These are phyloP conservation scores for Papilio protenor DNA, from an alignment of 2,888 invertebrate species.

Conservation along the genomic window DNA sequence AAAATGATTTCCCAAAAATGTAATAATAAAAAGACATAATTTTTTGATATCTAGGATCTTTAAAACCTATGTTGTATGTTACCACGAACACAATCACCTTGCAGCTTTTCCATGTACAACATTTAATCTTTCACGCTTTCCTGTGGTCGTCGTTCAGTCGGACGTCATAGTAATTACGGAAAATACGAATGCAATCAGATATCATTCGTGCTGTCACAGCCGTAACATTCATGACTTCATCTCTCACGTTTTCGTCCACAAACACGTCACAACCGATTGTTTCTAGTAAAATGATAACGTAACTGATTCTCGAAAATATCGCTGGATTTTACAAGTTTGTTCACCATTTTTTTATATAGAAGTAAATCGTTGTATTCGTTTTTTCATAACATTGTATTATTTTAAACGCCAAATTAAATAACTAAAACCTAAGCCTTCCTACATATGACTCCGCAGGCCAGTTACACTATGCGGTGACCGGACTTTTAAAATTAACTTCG, in stretches of 20 bases:
- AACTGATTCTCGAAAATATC: slow-evolving; percentile 29
- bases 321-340: slow-evolving; percentile 31
- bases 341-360: background rate
- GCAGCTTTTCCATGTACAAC: slow-evolving; percentile 7
- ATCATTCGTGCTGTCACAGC: background rate
- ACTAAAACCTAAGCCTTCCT: too few relatives aligned
- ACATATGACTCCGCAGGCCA: too few relatives aligned
- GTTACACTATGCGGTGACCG: too few relatives aligned
- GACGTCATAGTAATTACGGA: slow-evolving; percentile 31
- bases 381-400: background rate
- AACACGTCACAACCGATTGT: slow-evolving; percentile 32
- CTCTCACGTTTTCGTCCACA: slow-evolving; percentile 18
- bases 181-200: slow-evolving; percentile 23
- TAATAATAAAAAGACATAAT: too few relatives aligned
- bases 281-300: slow-evolving; percentile 38
- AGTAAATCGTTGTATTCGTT: background rate
- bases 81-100: background rate
- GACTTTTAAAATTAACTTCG: too few relatives aligned
- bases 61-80: background rate
- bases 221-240: slow-evolving; percentile 35
- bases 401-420: too few relatives aligned
- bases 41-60: too few relatives aligned
- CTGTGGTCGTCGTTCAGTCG: slow-evolving; percentile 29
- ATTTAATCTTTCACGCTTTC: slow-evolving; percentile 25
- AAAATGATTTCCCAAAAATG: too few relatives aligned